Evolutionary conservation across 2,113 vertebrate species (phyloP).

Genomic region (Eudorcas thomsonii): DNA sequence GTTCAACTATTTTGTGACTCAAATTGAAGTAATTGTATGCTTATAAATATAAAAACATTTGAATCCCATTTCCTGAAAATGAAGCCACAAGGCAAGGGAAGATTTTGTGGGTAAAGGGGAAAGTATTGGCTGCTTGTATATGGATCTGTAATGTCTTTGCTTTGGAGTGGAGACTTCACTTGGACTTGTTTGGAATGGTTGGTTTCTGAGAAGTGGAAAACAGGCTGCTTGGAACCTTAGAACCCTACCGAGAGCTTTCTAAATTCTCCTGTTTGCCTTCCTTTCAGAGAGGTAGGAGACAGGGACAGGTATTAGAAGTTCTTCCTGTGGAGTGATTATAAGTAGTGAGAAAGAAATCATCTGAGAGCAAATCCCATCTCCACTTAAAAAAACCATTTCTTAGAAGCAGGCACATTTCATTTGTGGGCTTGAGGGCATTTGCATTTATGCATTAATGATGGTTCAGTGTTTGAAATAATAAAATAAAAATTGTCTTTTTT

Average conservation of each 20-base stretch:
- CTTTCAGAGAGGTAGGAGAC: background rate
- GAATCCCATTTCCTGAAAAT: background rate
- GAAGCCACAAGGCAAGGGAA: background rate
- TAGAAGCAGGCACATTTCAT: background rate
- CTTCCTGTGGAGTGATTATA: background rate
- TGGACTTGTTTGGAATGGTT: background rate
- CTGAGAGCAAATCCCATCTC: background rate
- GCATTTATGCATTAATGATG: background rate
- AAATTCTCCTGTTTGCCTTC: background rate
- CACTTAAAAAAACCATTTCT: background rate
- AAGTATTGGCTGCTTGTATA: background rate
- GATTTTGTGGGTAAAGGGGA: background rate
- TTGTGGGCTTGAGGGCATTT: background rate
- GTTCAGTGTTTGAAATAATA: slow-evolving; percentile 54
- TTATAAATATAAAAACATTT: background rate
- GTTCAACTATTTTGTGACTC: background rate
- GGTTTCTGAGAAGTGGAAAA: background rate
- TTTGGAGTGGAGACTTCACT: background rate
- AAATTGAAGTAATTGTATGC: background rate
- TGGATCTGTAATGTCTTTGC: background rate
- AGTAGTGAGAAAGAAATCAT: background rate
- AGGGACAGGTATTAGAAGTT: background rate
- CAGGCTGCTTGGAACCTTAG: background rate
- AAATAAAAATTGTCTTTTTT: slow-evolving; percentile 26
- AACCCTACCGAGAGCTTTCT: background rate